Evolutionary conservation across 1,140 invertebrate species (phyloP), one percentile per base, ranked within the genome.

Genomic region (Thaumetopoea pityocampa): DNA sequence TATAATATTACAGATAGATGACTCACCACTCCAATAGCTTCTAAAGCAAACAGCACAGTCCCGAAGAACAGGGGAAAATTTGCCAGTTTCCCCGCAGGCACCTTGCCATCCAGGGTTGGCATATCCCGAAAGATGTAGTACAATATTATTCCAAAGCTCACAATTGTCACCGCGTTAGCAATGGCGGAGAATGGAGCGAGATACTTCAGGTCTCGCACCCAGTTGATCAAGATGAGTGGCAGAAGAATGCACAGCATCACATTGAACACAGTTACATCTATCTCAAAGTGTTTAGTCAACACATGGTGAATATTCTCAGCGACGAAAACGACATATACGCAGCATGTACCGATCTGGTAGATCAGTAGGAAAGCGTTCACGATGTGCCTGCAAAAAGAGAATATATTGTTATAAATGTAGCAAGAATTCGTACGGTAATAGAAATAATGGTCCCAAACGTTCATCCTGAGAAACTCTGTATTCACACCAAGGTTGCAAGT

Each of bases 331-430:
- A 95, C 89, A 80, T 96, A 96, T 0, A 96, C 93, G 80, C 93
- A 95, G 70, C 94, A 96, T 36, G 95, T 95, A 3, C 95, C 95
- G 36, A 96, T 87, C 81, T 96, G 94, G 38, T 94, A 94, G 18
- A 94, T 82, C 11, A 94, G 87, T 10, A 96, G 86, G 59, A 94
- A 93, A 1, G 86, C 70, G 59, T 92, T 91, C 2, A 91, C 89
- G 5, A 90, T 65, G 18, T 85, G 74, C 38, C 90, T 91, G 77
- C 14, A 85, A 85, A n/a, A 58, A 29, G 40, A 56, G 50, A 14
- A 28, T 19, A 16, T 14, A 32, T 28, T 28, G n/a, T 14, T 15
- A 5, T 12, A 2, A 7, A n/a, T n/a, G n/a, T n/a, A n/a, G n/a
- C n/a, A n/a, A n/a, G n/a, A n/a, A n/a, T n/a, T n/a, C n/a, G n/a